Evolutionary conservation across 1,140 invertebrate genomes (phyloP), one percentile per base, ranked within the genome.

Genomic region (Phocides pigmalion): DNA sequence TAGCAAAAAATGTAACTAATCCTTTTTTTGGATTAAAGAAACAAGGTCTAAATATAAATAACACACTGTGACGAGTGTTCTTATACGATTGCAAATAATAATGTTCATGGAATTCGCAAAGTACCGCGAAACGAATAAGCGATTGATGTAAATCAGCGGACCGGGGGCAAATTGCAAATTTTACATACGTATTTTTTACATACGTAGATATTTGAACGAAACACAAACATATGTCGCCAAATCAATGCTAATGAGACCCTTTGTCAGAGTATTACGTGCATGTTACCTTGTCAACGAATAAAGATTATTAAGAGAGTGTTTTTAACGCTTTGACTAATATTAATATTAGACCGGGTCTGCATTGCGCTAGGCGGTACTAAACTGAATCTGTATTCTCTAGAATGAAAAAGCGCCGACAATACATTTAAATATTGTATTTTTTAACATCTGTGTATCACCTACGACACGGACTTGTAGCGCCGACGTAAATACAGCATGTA

Each of bases 221-320:
- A 49, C n/a, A 50, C 25, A 50, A 50, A 50, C 46, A 49, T 50
- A 28, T 50, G 47, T 49, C 22, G 20, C 46, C 46, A 49, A 49
- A 49, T 49, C 20, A 49, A 49, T 49, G 46, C 3, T 49, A 49
- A 49, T 49, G 46, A 49, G 46, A 49, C 46, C 46, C 19, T 49
- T 49, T 49, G 46, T 49, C 19, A 49, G 3, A 12, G 41, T 2
- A 28, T 47, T 15, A 25, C n/a, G 46, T 25, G 15, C 4, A 3
- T 17, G 46, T 49, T 49, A 25, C 46, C n/a, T 22, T 12, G 19
- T 25, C 20, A 25, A 25, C 46, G 46, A 25, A 22, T 22, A 22
- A 22, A 44, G 16, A 2, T 1, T 28, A 8, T 28, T 1, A 28
- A 22, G 5, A 22, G 20, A 22, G 5, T n/a, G n/a, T n/a, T n/a